Conservation (phyloP, 2,888 invertebrate species). For the Salpingus planirostris region DNA sequence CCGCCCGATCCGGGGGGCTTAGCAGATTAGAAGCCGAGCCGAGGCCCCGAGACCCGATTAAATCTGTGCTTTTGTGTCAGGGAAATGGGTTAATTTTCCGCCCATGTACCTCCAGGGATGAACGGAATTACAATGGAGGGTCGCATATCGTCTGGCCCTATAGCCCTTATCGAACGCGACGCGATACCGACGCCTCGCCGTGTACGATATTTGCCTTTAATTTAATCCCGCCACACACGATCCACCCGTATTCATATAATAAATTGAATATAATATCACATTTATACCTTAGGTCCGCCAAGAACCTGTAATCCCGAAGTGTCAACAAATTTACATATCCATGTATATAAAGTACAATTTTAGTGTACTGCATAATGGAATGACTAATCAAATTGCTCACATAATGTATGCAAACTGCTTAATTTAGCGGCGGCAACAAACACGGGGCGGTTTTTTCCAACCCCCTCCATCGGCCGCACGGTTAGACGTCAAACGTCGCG, state of each 20-base stretch:
- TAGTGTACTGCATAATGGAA: constrained; percentile 24
- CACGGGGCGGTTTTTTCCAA: constrained; percentile 7
- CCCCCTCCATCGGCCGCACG: background rate
- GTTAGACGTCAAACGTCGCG: too few relatives aligned
- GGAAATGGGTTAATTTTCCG: constrained; percentile 43
- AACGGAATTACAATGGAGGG: constrained; percentile 36
- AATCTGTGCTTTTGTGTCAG: constrained; percentile 38
- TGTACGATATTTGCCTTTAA: constrained; percentile 31
- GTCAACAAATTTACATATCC: constrained; percentile 28
- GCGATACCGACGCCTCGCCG: constrained; percentile 23
- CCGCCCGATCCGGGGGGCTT: too few relatives aligned
- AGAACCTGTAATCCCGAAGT: constrained; percentile 9
- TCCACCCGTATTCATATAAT: constrained; percentile 26
- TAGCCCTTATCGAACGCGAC: constrained; percentile 26
- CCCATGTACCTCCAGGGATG: constrained; percentile 37
- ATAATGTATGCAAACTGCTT: constrained; percentile 26
- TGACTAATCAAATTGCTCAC: constrained; percentile 24
- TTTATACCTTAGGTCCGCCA: constrained; percentile 25
- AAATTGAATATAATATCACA: constrained; percentile 30
- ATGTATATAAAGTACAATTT: constrained; percentile 29
- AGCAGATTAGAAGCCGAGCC: constrained; percentile 23
- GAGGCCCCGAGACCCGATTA: constrained; percentile 30
- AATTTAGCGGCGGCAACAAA: constrained; percentile 17
- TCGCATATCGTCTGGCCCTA: constrained; percentile 25
- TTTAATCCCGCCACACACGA: constrained; percentile 31